Percentiles rank a stretch among this genome's conserved stretches.
These are phyloP conservation scores for Amazona vittata DNA, from an alignment of 2,113 vertebrate species.

Conservation along the genomic window DNA sequence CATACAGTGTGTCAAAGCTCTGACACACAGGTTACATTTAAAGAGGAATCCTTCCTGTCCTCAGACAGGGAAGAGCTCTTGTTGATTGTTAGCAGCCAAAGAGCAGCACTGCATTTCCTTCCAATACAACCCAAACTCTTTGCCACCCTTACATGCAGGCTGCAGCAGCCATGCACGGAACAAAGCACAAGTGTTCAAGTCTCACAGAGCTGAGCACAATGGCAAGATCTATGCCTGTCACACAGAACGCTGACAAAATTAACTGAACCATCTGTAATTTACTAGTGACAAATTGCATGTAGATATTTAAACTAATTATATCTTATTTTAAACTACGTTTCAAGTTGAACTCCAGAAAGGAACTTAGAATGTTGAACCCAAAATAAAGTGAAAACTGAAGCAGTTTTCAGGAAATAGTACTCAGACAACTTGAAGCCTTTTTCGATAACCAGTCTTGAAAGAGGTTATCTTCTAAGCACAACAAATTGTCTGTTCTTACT, in stretches of 20 bases:
- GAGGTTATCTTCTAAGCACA: neutral
- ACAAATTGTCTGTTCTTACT: neutral
- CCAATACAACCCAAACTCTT: neutral
- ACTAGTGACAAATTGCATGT: neutral
- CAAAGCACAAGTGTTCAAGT: neutral
- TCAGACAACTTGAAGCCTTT: neutral
- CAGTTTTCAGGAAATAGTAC: neutral
- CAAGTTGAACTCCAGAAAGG: neutral
- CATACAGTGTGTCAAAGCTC: neutral
- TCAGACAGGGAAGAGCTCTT: neutral
- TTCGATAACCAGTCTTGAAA: neutral
- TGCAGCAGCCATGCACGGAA: neutral
- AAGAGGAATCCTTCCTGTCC: neutral
- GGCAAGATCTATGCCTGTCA: neutral
- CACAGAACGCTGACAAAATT: rapidly evolving
- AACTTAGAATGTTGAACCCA: neutral
- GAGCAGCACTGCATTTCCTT: neutral
- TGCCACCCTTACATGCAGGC: neutral
- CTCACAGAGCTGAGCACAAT: neutral
- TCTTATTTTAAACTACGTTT: neutral
- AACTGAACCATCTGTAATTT: neutral
- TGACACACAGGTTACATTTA: neutral
- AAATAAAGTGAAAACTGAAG: neutral
- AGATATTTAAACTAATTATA: neutral
- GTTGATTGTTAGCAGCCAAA: neutral